A percentile compares a stretch with the other conserved stretches of the same genome.
Conservation (phyloP, 2,113 vertebrate species). For the Saccopteryx bilineata region DNA sequence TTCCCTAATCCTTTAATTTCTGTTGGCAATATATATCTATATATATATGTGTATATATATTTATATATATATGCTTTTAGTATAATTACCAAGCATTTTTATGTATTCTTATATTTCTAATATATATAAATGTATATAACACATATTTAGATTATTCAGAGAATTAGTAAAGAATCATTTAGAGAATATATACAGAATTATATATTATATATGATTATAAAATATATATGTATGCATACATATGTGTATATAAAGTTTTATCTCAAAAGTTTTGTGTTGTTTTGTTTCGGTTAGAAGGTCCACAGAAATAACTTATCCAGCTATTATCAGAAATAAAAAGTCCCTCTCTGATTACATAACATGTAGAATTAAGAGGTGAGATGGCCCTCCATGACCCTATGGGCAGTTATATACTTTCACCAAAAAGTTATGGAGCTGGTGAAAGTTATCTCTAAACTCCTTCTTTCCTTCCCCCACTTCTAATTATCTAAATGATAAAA, state of each 20-base stretch:
- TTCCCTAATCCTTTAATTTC: too few species aligned
- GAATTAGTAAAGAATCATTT: not conserved
- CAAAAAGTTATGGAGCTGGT: not conserved
- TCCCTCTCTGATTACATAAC: not conserved
- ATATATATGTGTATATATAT: too few species aligned
- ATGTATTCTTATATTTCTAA: not conserved
- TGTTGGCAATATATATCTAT: too few species aligned
- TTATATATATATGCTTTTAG: not conserved
- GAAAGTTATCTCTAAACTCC: not conserved
- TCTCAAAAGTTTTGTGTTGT: not conserved
- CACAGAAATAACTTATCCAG: not conserved
- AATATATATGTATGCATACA: not conserved
- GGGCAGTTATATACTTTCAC: not conserved
- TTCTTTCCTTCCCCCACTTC: not conserved
- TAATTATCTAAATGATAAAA: not conserved
- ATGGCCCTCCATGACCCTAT: not conserved
- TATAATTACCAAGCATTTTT: not conserved
- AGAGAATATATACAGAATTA: not conserved
- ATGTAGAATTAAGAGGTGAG: not conserved
- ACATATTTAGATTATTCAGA: not conserved
- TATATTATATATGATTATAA: not conserved
- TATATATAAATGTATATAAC: not conserved
- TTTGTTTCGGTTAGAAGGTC: not conserved
- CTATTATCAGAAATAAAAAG: not conserved
- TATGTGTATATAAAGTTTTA: not conserved